Evolutionary conservation across 2,113 vertebrate genomes (phyloP).

Genomic region (Pao palembangensis): DNA sequence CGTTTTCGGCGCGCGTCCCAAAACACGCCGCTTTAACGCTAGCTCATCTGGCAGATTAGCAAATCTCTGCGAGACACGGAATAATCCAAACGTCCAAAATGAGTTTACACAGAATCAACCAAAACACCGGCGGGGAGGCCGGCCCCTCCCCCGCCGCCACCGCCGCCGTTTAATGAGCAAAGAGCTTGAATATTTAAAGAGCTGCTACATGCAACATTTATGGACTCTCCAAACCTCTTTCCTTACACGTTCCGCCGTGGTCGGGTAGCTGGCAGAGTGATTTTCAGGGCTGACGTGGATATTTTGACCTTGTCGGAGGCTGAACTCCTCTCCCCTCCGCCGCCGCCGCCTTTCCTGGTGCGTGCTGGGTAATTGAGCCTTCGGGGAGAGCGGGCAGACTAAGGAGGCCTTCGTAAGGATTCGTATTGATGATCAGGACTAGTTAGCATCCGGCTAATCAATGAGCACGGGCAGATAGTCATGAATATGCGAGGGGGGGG

Average conservation of each 20-base stretch:
- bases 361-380: constrained; percentile 62
- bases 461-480: constrained; percentile 42
- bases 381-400: constrained; percentile 48
- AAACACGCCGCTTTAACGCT: not conserved
- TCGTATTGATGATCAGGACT: constrained; percentile 57
- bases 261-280: constrained; percentile 29
- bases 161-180: constrained; percentile 50
- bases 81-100: constrained; percentile 33
- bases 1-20: too few relatives aligned
- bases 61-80: constrained; percentile 35
- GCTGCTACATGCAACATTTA: constrained; percentile 41
- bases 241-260: constrained; percentile 39
- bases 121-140: constrained; percentile 11
- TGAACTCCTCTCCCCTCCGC: constrained; percentile 10
- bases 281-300: constrained; percentile 44
- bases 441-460: constrained; percentile 55
- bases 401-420: constrained; percentile 45
- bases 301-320: constrained; percentile 64
- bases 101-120: constrained; percentile 18
- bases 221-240: constrained; percentile 37
- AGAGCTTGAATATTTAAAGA: constrained; percentile 50
- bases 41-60: constrained; percentile 34
- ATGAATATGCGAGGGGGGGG: constrained; percentile 27
- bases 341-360: constrained; percentile 24
- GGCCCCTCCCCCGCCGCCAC: constrained; percentile 5